Base-by-base conservation (phyloP, 2,113 vertebrate genomes). In the Pampusana beccarii region DNA sequence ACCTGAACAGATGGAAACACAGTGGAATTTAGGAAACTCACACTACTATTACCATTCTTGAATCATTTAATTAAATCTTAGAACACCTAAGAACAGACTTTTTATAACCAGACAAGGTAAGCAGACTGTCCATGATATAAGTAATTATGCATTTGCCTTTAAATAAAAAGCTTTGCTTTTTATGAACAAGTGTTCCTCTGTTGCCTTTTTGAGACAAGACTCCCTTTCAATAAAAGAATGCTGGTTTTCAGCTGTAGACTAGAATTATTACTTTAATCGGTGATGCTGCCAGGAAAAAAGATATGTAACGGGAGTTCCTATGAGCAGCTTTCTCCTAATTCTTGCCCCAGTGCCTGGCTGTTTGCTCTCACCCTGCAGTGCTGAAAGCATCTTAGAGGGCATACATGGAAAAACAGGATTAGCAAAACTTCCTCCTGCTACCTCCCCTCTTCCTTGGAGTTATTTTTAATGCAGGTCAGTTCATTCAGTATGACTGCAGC, bases 401-500 rank as follows among this genome's bases (percentile, higher is more conserved):
- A 3, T 50, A 73, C 9, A 26, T 3, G n/a, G 75, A 80, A 94
- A 95, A 94, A 88, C 26, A 88, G 54, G 66, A 93, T 90, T 70
- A 77, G 19, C 66, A 57, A 42, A 86, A 88, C 34, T 94, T 93
- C 90, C 71, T 95, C 74, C 66, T 80, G 54, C 74, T 88, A 75
- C n/a, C 50, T 80, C 62, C 72, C 46, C 50, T 88, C 58, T 77
- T 94, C 46, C 79, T 88, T 53, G 17, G 13, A 69, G n/a, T 58
- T 93, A 90, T 92, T 93, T 95, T 95, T 83, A 97, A 73, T 36
- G 44, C n/a, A 25, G 71, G 71, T 48, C 88, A 90, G 44, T 53
- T 83, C 60, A 51, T 40, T 69, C 36, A 23, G 44, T n/a, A 12
- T 28, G 50, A 38, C 44, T 58, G 7, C 51, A 80, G 90, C 61